Base-by-base conservation (phyloP, 2,113 vertebrate species). In the Lipophrys pholis region DNA sequence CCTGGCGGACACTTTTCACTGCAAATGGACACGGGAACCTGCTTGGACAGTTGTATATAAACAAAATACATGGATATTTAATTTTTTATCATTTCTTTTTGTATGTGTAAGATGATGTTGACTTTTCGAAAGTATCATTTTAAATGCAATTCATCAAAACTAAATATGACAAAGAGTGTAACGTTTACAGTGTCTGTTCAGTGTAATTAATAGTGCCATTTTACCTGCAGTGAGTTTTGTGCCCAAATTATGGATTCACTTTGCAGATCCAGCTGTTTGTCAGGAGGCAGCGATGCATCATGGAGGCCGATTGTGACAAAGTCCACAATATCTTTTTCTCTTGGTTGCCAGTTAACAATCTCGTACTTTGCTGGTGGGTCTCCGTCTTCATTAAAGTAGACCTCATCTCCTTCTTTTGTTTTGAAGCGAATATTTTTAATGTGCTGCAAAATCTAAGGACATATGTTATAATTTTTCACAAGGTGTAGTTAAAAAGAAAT, bases 351-450 rank as follows among this genome's bases (percentile, higher is more conserved):
- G 73, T 92, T 93, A 48, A 93, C 87, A 17, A 94, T 87, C 50
- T 93, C 92, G 89, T 94, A 93, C 58, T 90, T 91, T 67, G 90
- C 92, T 43, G 85, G 53, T 41, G 91, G 90, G 51, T 93, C 92
- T 73, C 91, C 91, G 10, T 91, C 79, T 12, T 86, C 78, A 80
- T 92, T 80, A 36, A 93, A 93, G 49, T 89, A 90, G 53, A 93
- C 89, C 0, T 90, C 84, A n/a, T 92, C 84, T 10, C 87, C 90
- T 46, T 91, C 90, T 63, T 93, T 94, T 7, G 91, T 93, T 80
- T 72, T 88, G 57, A 93, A 93, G 5, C 30, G 45, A 60, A 78
- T 82, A 1, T 75, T 84, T 83, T 12, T 63, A 10, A 93, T 77
- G 8, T 73, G 76, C n/a, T 89, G 76, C 38, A 94, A 68, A 84